Evolutionary conservation across 2,113 vertebrate genomes (phyloP).

Genomic region (Chascanopsetta lugubris): DNA sequence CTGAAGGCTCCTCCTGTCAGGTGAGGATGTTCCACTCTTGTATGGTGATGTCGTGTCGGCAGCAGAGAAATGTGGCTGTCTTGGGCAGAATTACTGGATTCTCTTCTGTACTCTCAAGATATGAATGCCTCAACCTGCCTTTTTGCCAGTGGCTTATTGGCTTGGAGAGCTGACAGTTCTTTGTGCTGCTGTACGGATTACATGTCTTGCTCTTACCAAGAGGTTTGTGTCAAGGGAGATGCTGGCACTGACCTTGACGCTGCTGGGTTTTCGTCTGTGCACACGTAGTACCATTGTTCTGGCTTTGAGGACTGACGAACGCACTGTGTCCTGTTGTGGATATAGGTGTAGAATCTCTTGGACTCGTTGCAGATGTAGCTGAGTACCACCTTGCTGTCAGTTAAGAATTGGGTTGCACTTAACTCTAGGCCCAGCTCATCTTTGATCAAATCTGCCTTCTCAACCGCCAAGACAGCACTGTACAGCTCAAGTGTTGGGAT

Average conservation of each 20-base stretch:
- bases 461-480: not conserved
- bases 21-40: not conserved
- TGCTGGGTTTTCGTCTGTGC: conserved; percentile 1
- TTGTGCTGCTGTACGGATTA: not conserved
- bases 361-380: conserved; percentile 4
- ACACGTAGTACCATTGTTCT: conserved; percentile 9
- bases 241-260: not conserved
- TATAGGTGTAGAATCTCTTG: not conserved
- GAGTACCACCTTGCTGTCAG: not conserved
- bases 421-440: not conserved
- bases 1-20: not conserved
- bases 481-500: conserved; percentile 13
- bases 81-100: not conserved
- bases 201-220: not conserved
- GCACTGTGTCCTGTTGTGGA: not conserved
- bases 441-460: conserved; percentile 2
- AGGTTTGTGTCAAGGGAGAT: not conserved
- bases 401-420: not conserved
- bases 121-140: not conserved
- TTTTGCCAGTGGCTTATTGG: not conserved
- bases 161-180: not conserved
- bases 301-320: not conserved
- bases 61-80: conserved; percentile 8
- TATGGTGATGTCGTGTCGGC: not conserved
- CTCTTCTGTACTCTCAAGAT: not conserved